phyloP scores from a whole-genome alignment of 1,140 invertebrate species.

The Meloidogyne chitwoodi region DNA sequence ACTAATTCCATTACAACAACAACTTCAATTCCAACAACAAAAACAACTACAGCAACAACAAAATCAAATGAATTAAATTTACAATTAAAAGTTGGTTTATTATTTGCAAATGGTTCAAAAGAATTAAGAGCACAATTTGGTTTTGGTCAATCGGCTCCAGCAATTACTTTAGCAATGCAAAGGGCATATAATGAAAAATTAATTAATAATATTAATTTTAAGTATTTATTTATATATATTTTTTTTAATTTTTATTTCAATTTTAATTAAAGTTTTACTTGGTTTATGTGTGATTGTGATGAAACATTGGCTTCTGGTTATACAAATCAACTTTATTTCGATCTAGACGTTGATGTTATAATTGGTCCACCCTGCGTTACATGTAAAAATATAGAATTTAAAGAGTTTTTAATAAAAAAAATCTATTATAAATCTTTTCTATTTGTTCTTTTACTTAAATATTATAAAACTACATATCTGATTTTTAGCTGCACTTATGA shows the following conservation, averaged over 20 bases:
- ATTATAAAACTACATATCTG: background rate
- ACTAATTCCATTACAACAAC: background rate
- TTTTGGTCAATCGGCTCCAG: slow-evolving; percentile 29
- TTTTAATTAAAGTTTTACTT: slow-evolving; percentile 12
- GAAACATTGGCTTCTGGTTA: slow-evolving; percentile 29
- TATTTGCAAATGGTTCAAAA: slow-evolving; percentile 25
- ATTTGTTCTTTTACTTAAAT: too few species aligned
- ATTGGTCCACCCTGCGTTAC: background rate
- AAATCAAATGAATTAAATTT: background rate
- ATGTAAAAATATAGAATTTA: background rate
- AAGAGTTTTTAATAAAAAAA: too few species aligned
- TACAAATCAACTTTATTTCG: slow-evolving; percentile 23
- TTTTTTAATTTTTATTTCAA: slow-evolving; percentile 12
- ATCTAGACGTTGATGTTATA: slow-evolving; percentile 27
- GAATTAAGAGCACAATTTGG: slow-evolving; percentile 10
- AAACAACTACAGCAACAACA: background rate
- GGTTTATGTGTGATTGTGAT: slow-evolving; percentile 36
- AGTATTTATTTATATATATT: background rate
- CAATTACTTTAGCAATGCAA: slow-evolving; percentile 22
- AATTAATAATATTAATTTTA: slow-evolving; percentile 25
- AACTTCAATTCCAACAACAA: background rate
- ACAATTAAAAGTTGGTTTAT: slow-evolving; percentile 12
- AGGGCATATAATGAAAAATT: background rate
- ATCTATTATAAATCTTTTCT: too few species aligned
- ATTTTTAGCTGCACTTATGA: slow-evolving; percentile 3